Evolutionary conservation across 2,888 invertebrate species (phyloP).

Genomic region (Ochropacha duplaris): DNA sequence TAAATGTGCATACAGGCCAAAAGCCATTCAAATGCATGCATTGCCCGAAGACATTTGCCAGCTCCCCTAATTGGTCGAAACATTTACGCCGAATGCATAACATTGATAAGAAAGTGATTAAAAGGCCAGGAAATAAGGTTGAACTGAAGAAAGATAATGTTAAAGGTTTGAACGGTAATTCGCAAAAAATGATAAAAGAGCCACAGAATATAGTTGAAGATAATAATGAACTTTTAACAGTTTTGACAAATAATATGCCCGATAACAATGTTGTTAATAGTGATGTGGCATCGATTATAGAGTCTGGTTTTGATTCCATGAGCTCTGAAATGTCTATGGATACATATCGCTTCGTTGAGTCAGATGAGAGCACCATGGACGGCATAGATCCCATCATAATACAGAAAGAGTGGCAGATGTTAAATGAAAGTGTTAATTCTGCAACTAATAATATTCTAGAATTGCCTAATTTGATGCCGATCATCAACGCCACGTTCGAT

Average conservation of each 20-base stretch:
- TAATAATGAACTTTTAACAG: not conserved
- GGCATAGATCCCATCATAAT: slow-evolving; percentile 44
- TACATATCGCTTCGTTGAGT: slow-evolving; percentile 20
- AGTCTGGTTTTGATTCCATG: slow-evolving; percentile 32
- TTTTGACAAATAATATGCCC: not conserved
- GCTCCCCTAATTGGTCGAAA: slow-evolving; percentile 83
- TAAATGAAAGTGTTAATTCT: slow-evolving; percentile 23
- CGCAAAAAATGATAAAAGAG: not conserved
- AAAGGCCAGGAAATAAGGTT: slow-evolving; percentile 13
- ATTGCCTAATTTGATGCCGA: slow-evolving; percentile 38
- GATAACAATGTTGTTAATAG: not conserved
- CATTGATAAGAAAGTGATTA: slow-evolving; percentile 33
- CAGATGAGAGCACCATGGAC: slow-evolving; percentile 49
- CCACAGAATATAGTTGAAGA: not conserved
- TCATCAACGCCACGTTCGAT: slow-evolving; percentile 32
- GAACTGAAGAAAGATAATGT: slow-evolving; percentile 9
- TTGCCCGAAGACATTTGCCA: slow-evolving; percentile 81
- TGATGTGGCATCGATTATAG: slow-evolving; percentile 11
- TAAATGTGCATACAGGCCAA: slow-evolving; percentile 81
- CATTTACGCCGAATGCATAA: slow-evolving; percentile 72
- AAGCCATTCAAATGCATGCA: slow-evolving; percentile 81
- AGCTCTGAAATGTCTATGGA: slow-evolving; percentile 32
- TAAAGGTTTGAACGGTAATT: slow-evolving; percentile 7
- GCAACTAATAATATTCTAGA: slow-evolving; percentile 24
- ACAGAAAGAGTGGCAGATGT: slow-evolving; percentile 40